phyloP scores from a whole-genome alignment of 2,797 vertebrate genomes.

The Acanthurus tractus region DNA sequence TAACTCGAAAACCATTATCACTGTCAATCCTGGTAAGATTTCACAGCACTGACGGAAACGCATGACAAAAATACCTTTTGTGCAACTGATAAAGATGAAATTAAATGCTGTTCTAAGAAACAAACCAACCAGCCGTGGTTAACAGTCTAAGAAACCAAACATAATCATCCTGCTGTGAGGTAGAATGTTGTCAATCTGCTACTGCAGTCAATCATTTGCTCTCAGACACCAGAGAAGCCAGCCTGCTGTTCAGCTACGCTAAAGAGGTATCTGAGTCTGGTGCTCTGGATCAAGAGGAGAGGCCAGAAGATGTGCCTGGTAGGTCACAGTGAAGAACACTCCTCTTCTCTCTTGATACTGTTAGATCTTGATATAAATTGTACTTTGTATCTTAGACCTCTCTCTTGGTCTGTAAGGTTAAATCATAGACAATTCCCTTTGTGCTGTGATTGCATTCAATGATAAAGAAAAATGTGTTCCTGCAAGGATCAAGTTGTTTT shows the following conservation, averaged over 20 bases:
- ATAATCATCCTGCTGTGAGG: conserved; percentile 15
- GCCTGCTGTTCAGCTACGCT: conserved; percentile 89
- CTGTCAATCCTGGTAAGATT: conserved; percentile 93
- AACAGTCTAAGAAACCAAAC: neutral
- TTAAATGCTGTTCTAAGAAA: conserved; percentile 20
- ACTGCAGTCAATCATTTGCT: conserved; percentile 44
- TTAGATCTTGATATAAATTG: too few species aligned
- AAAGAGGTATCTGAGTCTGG: conserved; percentile 87
- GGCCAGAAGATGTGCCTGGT: conserved; percentile 88
- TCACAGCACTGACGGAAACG: conserved; percentile 21
- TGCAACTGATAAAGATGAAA: neutral
- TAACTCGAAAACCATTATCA: conserved; percentile 95
- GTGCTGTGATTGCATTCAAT: neutral
- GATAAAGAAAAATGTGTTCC: neutral
- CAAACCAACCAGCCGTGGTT: neutral
- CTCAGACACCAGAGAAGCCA: conserved; percentile 93
- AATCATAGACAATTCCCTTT: neutral
- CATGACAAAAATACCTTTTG: neutral
- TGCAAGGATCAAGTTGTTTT: too few species aligned
- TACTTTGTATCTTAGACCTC: too few species aligned
- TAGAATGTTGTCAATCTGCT: conserved; percentile 32
- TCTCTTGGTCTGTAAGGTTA: neutral
- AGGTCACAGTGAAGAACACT: conserved; percentile 54
- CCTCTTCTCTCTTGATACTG: neutral
- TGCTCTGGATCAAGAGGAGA: conserved; percentile 84